Evolutionary conservation across 2,888 invertebrate species (phyloP).

Genomic region (Synanthedon tipuliformis): DNA sequence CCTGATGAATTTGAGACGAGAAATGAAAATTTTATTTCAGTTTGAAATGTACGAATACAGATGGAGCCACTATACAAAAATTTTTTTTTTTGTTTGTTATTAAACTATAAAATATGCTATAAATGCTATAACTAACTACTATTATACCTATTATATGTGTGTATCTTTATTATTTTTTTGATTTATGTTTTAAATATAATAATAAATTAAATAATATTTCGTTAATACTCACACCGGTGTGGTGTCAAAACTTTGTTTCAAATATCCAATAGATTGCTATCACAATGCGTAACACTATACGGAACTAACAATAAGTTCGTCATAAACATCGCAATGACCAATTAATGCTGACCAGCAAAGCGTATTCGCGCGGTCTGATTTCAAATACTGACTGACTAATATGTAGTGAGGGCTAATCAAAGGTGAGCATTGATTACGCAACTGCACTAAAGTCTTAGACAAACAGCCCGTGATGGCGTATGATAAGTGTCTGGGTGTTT

Average conservation of each 20-base stretch:
- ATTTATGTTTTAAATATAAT: no score
- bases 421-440: slow-evolving; percentile 7
- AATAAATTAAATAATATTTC: no score
- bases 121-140: no score
- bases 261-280: neutral
- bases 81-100: no score
- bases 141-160: no score
- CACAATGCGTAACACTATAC: neutral
- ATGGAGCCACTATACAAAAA: no score
- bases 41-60: no score
- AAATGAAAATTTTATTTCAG: no score
- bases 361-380: slow-evolving; percentile 17
- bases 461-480: slow-evolving; percentile 18
- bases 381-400: slow-evolving; percentile 22
- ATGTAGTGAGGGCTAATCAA: slow-evolving; percentile 1
- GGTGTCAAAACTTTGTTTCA: neutral
- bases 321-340: neutral
- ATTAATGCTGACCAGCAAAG: slow-evolving; percentile 4
- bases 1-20: no score
- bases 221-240: no score
- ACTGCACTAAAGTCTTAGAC: slow-evolving; percentile 19
- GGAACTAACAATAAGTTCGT: neutral
- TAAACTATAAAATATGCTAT: no score
- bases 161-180: no score
- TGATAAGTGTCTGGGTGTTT: slow-evolving; percentile 13